Percentiles rank a stretch among this genome's conserved stretches.
Evolutionary conservation across 2,888 invertebrate species (phyloP).

Genomic region (Synanthedon myopaeformis): DNA sequence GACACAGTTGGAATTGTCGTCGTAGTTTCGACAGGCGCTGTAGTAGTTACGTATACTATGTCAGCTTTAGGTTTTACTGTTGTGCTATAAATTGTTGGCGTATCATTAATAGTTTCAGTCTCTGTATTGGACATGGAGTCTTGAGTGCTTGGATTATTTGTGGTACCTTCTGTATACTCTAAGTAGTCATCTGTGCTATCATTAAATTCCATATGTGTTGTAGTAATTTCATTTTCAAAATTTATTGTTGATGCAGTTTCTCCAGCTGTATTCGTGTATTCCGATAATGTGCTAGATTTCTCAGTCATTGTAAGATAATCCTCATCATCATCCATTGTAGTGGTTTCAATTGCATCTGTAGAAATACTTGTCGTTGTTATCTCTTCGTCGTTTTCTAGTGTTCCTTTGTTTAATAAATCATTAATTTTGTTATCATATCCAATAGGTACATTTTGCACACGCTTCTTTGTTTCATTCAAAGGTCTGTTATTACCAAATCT

Average conservation of each 20-base stretch:
- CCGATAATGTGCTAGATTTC: conserved; percentile 20
- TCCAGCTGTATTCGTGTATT: conserved; percentile 23
- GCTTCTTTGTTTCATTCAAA: conserved; percentile 38
- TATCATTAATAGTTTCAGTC: conserved; percentile 13
- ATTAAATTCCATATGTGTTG: conserved; percentile 39
- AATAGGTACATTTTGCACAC: conserved; percentile 54
- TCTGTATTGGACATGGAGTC: conserved; percentile 23
- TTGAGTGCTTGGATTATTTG: conserved; percentile 35
- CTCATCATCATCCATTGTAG: conserved; percentile 33
- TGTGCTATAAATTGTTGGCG: neutral
- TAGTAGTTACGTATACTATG: conserved; percentile 10
- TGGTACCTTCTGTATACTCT: conserved; percentile 38
- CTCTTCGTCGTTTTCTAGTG: conserved; percentile 14
- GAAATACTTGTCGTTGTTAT: conserved; percentile 19
- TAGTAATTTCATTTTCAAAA: conserved; percentile 32
- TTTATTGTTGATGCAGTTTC: conserved; percentile 29
- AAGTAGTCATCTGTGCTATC: conserved; percentile 52
- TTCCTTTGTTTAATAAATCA: conserved; percentile 8
- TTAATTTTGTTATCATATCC: conserved; percentile 36
- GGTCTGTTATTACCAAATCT: conserved; percentile 40
- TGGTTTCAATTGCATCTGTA: conserved; percentile 14
- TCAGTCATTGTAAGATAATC: conserved; percentile 50
- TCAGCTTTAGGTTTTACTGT: conserved; percentile 6
- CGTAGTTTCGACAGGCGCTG: conserved; percentile 22
- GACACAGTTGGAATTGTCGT: conserved; percentile 29